A percentile compares a stretch with the other conserved stretches of the same genome.
phyloP scores from a whole-genome alignment of 2,888 invertebrate genomes.

The Hipparchia sbordonii region DNA sequence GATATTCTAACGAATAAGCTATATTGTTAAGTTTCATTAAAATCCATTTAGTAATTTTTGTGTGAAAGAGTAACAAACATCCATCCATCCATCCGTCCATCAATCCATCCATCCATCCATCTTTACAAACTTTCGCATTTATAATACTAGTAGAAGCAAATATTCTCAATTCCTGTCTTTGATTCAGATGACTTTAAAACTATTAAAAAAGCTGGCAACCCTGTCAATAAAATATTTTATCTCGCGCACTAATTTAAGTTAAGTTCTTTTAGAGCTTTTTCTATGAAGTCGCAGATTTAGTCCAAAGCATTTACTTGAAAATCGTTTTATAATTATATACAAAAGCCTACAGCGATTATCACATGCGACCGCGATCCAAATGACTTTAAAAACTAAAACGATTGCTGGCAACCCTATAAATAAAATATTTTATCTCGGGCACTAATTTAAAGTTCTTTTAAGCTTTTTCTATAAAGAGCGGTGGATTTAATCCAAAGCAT shows the following conservation, averaged over 20 bases:
- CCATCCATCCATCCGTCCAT: too few relatives aligned
- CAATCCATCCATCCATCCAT: too few relatives aligned
- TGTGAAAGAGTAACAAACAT: too few relatives aligned
- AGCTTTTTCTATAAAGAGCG: conserved; percentile 28
- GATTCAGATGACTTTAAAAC: not conserved
- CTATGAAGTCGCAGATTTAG: conserved; percentile 26
- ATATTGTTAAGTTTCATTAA: too few relatives aligned
- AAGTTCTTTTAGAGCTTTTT: conserved; percentile 28
- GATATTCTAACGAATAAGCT: too few relatives aligned
- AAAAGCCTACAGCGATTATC: too few relatives aligned
- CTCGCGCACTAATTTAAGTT: conserved; percentile 26
- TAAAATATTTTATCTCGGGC: conserved; percentile 31
- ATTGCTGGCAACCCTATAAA: conserved; percentile 14
- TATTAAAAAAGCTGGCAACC: conserved; percentile 8
- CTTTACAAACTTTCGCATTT: too few relatives aligned
- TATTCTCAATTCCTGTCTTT: too few relatives aligned
- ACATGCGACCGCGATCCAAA: too few relatives aligned
- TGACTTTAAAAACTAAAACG: not conserved
- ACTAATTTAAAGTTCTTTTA: conserved; percentile 27
- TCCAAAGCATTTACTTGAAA: conserved; percentile 21
- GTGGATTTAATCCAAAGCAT: conserved; percentile 23
- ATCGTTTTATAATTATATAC: not conserved
- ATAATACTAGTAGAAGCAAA: too few relatives aligned
- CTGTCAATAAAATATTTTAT: conserved; percentile 30
- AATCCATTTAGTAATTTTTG: too few relatives aligned